Evolutionary conservation across 2,888 invertebrate species (phyloP), one percentile per base, ranked within the genome.

Genomic region (Agonopterix subpropinquella): DNA sequence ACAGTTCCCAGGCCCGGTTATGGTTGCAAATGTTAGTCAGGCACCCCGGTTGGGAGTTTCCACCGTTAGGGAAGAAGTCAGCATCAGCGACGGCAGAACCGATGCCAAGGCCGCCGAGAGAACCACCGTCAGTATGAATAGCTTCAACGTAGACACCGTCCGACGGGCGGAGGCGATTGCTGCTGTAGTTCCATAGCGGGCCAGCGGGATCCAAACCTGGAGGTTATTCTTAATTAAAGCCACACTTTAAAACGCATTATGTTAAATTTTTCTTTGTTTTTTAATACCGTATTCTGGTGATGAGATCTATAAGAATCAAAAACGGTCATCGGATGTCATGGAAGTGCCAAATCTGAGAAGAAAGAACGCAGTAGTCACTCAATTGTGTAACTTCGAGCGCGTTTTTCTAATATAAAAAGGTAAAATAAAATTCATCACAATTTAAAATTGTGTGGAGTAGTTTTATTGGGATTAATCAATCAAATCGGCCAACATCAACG

Each of bases 61-160:
- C 91, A 43, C 88, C 85, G 55, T 92, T 92, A 15, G 90, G 90
- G 83, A 89, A 91, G 69, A 91, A 92, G 66, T 92, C 91, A 1
- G 70, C 90, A 49, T 89, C 73, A 0, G 83, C 91, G 2, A 91
- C 70, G 5, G 82, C 65, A 2, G 73, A 64, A 0, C 90, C 90
- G 37, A 82, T 90, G 61, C 64, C 91, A 68, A 61, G 85, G 67
- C 61, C 88, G 63, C 10, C 78, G 60, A 61, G 73, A 10, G 56
- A 9, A 1, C 90, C 81, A 1, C 90, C 81, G 9, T 83, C 90
- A 37, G 91, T 90, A 49, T 83, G 82, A 37, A 82, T 78, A 36
- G 67, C 79, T 49, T 82, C 81, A 0, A 80, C 80, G 53, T 80
- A 80, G 0, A 65, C 43, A 1, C 62, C 81, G 36, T 91, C 91